These are phyloP conservation scores for Homarus gammarus DNA, from an alignment of 2,888 invertebrate genomes.

Conservation along the genomic window DNA sequence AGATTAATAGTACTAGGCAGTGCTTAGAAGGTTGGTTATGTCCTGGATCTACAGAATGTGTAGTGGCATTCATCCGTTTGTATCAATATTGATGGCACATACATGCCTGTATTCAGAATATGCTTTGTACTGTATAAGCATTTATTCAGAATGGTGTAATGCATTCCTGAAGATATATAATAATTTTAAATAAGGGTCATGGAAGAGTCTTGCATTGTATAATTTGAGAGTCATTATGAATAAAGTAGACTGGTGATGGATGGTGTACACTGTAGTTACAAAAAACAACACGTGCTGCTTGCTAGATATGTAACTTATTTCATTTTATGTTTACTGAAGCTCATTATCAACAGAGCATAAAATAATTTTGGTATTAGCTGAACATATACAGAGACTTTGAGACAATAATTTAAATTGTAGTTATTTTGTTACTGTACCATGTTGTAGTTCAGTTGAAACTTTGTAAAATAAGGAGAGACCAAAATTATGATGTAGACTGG, in stretches of 20 bases:
- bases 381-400: background rate
- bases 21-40: background rate
- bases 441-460: background rate
- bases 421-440: background rate
- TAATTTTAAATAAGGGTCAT: background rate
- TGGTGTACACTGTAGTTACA: background rate
- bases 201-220: no score
- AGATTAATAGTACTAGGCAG: background rate
- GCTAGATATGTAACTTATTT: background rate
- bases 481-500: background rate
- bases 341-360: background rate
- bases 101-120: background rate
- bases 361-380: background rate
- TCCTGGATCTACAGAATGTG: background rate
- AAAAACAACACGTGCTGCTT: background rate
- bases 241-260: background rate
- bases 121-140: background rate
- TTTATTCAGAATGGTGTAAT: background rate
- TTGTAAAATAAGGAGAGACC: background rate
- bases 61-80: background rate
- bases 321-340: background rate
- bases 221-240: background rate
- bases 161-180: background rate
- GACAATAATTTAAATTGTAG: background rate
- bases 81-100: no score